Evolutionary conservation across 2,888 invertebrate species (phyloP).

Genomic region (Neria commutata): DNA sequence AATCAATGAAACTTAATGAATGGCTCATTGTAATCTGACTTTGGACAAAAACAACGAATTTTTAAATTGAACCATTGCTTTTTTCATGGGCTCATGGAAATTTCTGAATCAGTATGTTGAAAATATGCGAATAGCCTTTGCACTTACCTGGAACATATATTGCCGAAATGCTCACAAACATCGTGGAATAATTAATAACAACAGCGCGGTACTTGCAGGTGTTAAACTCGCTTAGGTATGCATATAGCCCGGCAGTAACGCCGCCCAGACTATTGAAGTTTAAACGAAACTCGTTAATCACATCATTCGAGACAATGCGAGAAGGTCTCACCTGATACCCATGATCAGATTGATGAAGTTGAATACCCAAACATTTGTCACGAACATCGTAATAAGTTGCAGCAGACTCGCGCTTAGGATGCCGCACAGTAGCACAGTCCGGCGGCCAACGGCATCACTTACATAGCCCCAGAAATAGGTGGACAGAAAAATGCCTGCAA

Average conservation of each 20-base stretch:
- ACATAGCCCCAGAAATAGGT: constrained; percentile 54
- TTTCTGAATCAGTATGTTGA: too few species aligned
- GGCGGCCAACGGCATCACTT: constrained; percentile 48
- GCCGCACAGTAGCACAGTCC: constrained; percentile 44
- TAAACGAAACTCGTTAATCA: background rate
- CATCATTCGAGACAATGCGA: background rate
- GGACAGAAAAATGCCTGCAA: constrained; percentile 49
- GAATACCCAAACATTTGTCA: constrained; percentile 51
- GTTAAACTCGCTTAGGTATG: constrained; percentile 52
- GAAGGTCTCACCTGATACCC: constrained; percentile 46
- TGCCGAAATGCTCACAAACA: constrained; percentile 53
- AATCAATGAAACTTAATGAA: too few species aligned
- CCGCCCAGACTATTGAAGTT: constrained; percentile 42
- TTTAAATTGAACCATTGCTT: too few species aligned
- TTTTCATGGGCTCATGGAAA: too few species aligned
- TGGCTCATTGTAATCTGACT: too few species aligned
- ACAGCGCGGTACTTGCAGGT: constrained; percentile 50
- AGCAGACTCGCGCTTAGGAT: constrained; percentile 38
- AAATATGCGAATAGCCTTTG: too few species aligned
- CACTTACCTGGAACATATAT: constrained; percentile 55
- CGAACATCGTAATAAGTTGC: constrained; percentile 50
- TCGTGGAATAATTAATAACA: constrained; percentile 54
- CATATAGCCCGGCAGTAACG: constrained; percentile 47
- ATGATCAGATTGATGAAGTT: constrained; percentile 48
- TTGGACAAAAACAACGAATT: too few species aligned